phyloP scores from a whole-genome alignment of 2,888 invertebrate genomes.

The Criorhina ranunculi region DNA sequence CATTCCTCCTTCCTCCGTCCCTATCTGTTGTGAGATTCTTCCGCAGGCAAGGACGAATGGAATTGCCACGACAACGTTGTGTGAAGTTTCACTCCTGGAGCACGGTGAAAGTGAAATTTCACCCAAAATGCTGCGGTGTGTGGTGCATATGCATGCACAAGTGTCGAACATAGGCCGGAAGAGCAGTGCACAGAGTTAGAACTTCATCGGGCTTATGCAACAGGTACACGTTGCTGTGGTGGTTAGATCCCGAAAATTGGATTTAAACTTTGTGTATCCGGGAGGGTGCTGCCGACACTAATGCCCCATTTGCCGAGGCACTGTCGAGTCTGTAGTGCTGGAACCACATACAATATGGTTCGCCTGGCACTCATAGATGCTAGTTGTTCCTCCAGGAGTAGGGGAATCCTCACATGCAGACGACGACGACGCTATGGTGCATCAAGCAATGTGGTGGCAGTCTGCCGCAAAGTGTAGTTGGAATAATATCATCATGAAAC shows the following conservation, averaged over 20 bases:
- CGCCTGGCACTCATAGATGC: background rate
- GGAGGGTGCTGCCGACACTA: slow-evolving; percentile 1
- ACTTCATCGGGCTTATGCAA: slow-evolving; percentile 26
- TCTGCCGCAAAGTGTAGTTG: slow-evolving; percentile 9
- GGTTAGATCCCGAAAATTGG: slow-evolving; percentile 35
- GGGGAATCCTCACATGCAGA: background rate
- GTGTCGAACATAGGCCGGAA: slow-evolving; percentile 21
- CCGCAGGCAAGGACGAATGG: slow-evolving; percentile 1
- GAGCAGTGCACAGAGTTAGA: slow-evolving; percentile 11
- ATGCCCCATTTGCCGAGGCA: background rate
- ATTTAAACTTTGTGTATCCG: slow-evolving; percentile 26
- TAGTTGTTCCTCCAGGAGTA: background rate
- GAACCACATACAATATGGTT: no score
- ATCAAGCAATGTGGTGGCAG: background rate
- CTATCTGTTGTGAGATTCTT: no score
- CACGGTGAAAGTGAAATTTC: slow-evolving; percentile 51
- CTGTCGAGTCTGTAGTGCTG: background rate
- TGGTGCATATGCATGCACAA: slow-evolving; percentile 6
- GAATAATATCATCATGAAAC: slow-evolving; percentile 10
- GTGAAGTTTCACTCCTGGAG: background rate
- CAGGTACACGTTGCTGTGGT: slow-evolving; percentile 33
- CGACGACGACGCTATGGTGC: background rate
- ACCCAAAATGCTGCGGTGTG: slow-evolving; percentile 41
- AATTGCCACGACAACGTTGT: background rate
- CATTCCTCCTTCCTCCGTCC: background rate